Percentiles rank a stretch among this genome's conserved stretches.
Evolutionary conservation across 1,140 invertebrate species (phyloP).

Genomic region (Lineus longissimus): DNA sequence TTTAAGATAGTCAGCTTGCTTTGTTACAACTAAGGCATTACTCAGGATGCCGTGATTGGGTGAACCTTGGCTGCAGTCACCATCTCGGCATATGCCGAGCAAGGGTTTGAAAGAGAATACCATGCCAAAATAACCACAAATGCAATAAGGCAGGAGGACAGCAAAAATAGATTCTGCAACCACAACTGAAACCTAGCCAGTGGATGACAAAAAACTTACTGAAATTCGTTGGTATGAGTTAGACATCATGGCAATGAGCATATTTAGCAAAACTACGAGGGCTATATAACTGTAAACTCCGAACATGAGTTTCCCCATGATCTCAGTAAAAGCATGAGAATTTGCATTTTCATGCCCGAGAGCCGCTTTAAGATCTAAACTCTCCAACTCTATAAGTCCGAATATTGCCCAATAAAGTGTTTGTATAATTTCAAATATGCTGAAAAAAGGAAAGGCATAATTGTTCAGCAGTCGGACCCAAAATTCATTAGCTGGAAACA

Average conservation of each 20-base stretch:
- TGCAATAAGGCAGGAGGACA: too few relatives aligned
- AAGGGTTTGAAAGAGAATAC: too few relatives aligned
- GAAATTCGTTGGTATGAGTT: conserved; percentile 97
- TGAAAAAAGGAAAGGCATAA: conserved; percentile 56
- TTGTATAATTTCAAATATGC: conserved; percentile 93
- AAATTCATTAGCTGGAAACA: too few relatives aligned
- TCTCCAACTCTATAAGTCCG: conserved; percentile 90
- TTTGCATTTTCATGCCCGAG: conserved; percentile 40
- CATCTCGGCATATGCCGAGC: too few relatives aligned
- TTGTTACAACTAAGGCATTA: too few relatives aligned
- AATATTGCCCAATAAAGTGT: conserved; percentile 97
- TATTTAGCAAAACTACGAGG: conserved; percentile 92
- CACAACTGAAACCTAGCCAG: neutral
- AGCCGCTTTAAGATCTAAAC: conserved; percentile 84
- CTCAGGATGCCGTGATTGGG: too few relatives aligned
- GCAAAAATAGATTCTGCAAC: neutral
- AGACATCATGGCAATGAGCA: conserved; percentile 99
- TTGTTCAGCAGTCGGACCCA: too few relatives aligned
- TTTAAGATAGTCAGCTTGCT: too few relatives aligned
- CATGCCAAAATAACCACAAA: too few relatives aligned
- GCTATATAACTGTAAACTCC: conserved; percentile 76
- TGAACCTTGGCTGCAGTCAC: too few relatives aligned
- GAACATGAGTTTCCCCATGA: conserved; percentile 69
- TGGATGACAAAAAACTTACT: conserved; percentile 61
- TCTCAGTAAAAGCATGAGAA: conserved; percentile 60